Evolutionary conservation across 37 sponge, comb jelly and placozoan species (phyloP).

Genomic region (Spongia lamella): DNA sequence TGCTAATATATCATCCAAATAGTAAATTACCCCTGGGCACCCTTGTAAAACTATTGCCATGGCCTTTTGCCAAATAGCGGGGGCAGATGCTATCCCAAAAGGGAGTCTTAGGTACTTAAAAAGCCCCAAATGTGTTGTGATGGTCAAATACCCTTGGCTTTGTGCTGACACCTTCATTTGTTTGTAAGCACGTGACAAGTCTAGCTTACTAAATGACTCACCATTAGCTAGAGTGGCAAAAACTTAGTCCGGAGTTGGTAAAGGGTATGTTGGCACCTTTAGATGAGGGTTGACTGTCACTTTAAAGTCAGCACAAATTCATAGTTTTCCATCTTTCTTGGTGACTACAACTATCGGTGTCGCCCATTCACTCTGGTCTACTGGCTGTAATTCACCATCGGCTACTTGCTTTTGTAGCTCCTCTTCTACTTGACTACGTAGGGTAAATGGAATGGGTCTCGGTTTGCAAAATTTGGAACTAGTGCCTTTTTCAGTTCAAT

Average conservation of each 20-base stretch:
- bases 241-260: conserved; percentile 27
- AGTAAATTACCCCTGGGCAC: too few species aligned
- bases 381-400: conserved; percentile 3
- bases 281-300: conserved; percentile 31
- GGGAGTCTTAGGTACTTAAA: conserved; percentile 8
- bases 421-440: conserved; percentile 3
- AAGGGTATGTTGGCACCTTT: conserved; percentile 12
- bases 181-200: conserved; percentile 11
- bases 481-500: conserved; percentile 4
- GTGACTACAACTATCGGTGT: conserved; percentile 16
- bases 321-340: conserved; percentile 8
- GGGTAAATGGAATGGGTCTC: conserved; percentile 22
- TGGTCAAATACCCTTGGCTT: background rate
- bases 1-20: too few species aligned
- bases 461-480: conserved; percentile 1
- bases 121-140: conserved; percentile 10
- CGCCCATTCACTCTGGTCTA: conserved; percentile 25
- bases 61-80: conserved; percentile 1
- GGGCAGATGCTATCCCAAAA: conserved; percentile 11
- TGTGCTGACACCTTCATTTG: conserved; percentile 11
- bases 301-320: conserved; percentile 11
- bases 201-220: conserved; percentile 7
- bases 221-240: conserved; percentile 17
- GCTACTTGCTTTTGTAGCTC: conserved; percentile 5
- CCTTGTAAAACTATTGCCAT: background rate